A percentile compares a stretch with the other conserved stretches of the same genome.
These are phyloP conservation scores for Heteromyza rotundicornis DNA, from an alignment of 2,888 invertebrate species.

Conservation along the genomic window DNA sequence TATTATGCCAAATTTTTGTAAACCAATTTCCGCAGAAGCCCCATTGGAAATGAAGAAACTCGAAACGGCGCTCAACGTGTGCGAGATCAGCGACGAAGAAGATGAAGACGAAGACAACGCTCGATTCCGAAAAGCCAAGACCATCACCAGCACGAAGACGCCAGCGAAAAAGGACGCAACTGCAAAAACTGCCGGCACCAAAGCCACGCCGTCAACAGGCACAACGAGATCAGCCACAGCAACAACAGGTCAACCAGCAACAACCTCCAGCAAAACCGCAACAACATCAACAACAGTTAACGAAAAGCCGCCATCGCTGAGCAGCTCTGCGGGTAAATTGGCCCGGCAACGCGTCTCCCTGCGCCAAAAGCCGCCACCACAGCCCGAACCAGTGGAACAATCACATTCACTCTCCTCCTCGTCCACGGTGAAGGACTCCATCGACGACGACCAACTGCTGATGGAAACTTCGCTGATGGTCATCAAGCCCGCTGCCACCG, in stretches of 20 bases:
- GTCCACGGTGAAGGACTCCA: slow-evolving; percentile 45
- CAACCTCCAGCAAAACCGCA: slow-evolving; percentile 38
- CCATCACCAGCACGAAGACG: slow-evolving; percentile 13
- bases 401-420: slow-evolving; percentile 47
- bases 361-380: slow-evolving; percentile 49
- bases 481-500: slow-evolving; percentile 35
- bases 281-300: slow-evolving; percentile 26
- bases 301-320: slow-evolving; percentile 31
- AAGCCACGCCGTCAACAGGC: slow-evolving; percentile 12
- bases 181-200: slow-evolving; percentile 45
- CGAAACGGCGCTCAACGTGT: slow-evolving; percentile 53
- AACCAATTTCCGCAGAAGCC: slow-evolving; percentile 40
- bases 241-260: slow-evolving; percentile 16
- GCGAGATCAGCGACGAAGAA: slow-evolving; percentile 58
- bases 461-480: slow-evolving; percentile 61
- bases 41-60: slow-evolving; percentile 59
- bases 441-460: slow-evolving; percentile 45
- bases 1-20: too few relatives aligned
- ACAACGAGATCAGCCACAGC: not conserved
- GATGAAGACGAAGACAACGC: slow-evolving; percentile 36
- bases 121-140: slow-evolving; percentile 5
- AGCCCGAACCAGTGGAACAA: slow-evolving; percentile 32
- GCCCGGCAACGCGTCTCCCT: slow-evolving; percentile 56
- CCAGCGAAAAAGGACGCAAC: slow-evolving; percentile 12
- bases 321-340: slow-evolving; percentile 47